phyloP scores from a whole-genome alignment of 2,797 vertebrate species.

The Dendrocincla fuliginosa region DNA sequence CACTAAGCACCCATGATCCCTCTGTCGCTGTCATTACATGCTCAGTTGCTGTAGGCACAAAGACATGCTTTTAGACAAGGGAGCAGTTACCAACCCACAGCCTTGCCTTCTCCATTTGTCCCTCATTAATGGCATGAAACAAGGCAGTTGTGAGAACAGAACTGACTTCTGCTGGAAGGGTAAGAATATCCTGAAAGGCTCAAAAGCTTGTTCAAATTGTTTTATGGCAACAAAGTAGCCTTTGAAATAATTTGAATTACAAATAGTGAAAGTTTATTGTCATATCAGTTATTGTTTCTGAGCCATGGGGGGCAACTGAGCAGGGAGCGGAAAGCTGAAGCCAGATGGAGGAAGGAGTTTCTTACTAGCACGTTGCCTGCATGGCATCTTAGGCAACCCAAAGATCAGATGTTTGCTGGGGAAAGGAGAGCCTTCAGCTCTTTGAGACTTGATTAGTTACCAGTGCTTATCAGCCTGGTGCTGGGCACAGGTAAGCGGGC shows the following conservation, averaged over 20 bases:
- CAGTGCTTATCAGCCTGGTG: background rate
- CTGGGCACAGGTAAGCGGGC: background rate
- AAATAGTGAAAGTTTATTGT: conserved; percentile 24
- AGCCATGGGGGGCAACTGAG: background rate
- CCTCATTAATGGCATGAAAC: background rate
- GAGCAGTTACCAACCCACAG: background rate
- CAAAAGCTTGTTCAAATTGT: background rate
- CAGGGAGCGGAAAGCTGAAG: background rate
- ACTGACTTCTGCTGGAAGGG: background rate
- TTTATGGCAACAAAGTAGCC: background rate
- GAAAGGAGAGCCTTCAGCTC: background rate
- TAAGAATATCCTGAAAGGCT: background rate
- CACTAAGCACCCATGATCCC: background rate
- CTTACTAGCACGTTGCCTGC: background rate
- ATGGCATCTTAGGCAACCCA: background rate
- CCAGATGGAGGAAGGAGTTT: background rate
- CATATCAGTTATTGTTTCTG: background rate
- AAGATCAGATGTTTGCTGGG: background rate
- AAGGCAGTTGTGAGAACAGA: background rate
- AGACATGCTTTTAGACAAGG: background rate
- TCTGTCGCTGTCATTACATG: background rate
- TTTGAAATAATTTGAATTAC: background rate
- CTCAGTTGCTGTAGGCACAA: background rate
- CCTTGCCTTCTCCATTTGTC: background rate
- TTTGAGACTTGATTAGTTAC: background rate